These are phyloP conservation scores for Digitonthophagus gazella DNA, from an alignment of 2,888 invertebrate genomes.

Conservation along the genomic window DNA sequence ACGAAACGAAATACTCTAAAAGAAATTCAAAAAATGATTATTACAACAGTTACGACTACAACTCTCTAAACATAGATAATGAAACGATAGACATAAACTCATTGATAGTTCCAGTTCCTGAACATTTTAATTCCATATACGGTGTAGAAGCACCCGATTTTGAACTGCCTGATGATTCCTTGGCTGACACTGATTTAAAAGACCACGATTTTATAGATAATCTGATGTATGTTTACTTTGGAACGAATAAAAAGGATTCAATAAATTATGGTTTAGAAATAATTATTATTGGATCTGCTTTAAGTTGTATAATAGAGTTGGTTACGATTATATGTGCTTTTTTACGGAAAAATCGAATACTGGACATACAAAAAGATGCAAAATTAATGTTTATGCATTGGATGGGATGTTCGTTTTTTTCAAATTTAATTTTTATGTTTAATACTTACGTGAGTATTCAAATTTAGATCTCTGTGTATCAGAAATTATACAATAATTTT, in stretches of 20 bases:
- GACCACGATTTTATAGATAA: constrained; percentile 72
- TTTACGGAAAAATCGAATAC: constrained; percentile 44
- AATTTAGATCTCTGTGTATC: background rate
- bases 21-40: constrained; percentile 45
- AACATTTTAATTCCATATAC: constrained; percentile 44
- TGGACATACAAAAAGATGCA: constrained; percentile 42
- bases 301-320: constrained; percentile 54
- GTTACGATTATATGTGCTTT: constrained; percentile 52
- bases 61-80: constrained; percentile 42
- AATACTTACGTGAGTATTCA: constrained; percentile 60
- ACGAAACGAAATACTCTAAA: background rate
- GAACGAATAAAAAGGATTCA: background rate
- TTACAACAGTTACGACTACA: constrained; percentile 48
- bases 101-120: constrained; percentile 48
- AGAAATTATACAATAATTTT: constrained; percentile 26
- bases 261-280: constrained; percentile 52
- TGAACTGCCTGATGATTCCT: constrained; percentile 61
- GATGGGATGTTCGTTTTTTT: constrained; percentile 60
- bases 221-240: constrained; percentile 65
- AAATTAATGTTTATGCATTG: constrained; percentile 63
- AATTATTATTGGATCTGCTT: constrained; percentile 53
- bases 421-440: constrained; percentile 63
- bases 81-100: constrained; percentile 43
- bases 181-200: constrained; percentile 64
- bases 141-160: constrained; percentile 54